Conservation (phyloP, 1,140 invertebrate genomes). For the Holotrichia oblita region DNA sequence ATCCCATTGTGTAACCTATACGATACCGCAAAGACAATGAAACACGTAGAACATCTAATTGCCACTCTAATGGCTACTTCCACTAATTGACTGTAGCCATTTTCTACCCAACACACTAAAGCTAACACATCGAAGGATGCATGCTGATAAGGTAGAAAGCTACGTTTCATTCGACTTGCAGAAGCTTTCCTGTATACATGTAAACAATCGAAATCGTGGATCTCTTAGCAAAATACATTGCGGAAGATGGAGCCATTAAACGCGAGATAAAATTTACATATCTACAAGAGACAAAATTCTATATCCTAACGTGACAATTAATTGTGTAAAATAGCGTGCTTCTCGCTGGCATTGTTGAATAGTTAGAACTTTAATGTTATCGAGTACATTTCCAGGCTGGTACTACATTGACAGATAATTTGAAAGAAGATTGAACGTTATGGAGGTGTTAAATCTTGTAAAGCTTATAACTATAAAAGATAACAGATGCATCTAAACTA, state of each 20-base stretch:
- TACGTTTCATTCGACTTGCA: neutral
- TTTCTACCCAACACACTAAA: neutral
- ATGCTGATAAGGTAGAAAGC: constrained; percentile 9
- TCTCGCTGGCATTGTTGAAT: no score
- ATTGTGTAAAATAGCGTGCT: no score
- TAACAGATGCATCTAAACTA: no score
- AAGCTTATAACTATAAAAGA: no score
- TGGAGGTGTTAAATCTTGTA: no score
- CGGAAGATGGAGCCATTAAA: constrained; percentile 11
- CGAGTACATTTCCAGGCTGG: no score
- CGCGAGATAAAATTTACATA: constrained; percentile 7
- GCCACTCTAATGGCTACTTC: constrained; percentile 9
- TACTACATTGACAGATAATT: no score
- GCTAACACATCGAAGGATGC: neutral
- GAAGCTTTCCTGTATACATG: neutral
- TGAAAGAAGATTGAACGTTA: no score
- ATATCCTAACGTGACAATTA: no score
- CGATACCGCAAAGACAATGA: constrained; percentile 20
- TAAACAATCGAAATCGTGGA: constrained; percentile 27
- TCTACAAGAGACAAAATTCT: neutral
- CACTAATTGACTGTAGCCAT: constrained; percentile 21
- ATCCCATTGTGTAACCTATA: neutral
- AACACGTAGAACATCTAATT: constrained; percentile 17
- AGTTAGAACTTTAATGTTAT: no score
- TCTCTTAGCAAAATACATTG: neutral